Evolutionary conservation across 2,797 vertebrate genomes (phyloP), one percentile per base, ranked within the genome.

Genomic region (Chaetodon trifasciatus): DNA sequence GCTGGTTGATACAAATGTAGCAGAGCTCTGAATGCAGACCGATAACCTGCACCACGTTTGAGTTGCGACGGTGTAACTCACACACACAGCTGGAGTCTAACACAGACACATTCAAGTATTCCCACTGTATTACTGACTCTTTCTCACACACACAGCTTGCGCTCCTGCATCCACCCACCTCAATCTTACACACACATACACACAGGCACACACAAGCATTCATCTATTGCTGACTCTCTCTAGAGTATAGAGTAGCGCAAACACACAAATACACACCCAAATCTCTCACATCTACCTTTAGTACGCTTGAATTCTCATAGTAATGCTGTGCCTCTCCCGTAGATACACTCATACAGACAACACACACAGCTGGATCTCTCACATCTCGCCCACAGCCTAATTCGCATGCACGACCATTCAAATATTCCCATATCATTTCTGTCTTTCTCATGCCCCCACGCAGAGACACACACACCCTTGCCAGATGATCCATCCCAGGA

Each of bases 401-500:
- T 90, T 92, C 66, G 84, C 80, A 88, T 82, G 78, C 89, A 81
- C 28, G 17, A 44, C 82, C 81, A 66, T 73, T 84, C 73, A 79
- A 40, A 89, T 80, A 83, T 85, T 84, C 80, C 75, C 75, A 58
- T 75, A 81, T 82, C 64, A 65, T 84, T 83, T 73, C 56, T 46
- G 35, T 82, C 39, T 53, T 58, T 86, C 75, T 68, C 32, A 46
- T 37, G 28, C 60, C 1, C 71, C 56, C 83, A 82, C 78, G 69
- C 70, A 87, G 24, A 69, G 3, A 68, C 68, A 44, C 32, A 9
- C 40, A 70, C 15, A 62, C 37, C 32, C 56, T 21, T 50, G 58
- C 75, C 75, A 88, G 72, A 86, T 87, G 83, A 92, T 90, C 83
- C 78, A 88, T 90, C 81, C 89, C 74, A 76, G 76, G 74, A 87